Base-by-base conservation (phyloP, 1,140 invertebrate species). In the Cyclina sinensis region DNA sequence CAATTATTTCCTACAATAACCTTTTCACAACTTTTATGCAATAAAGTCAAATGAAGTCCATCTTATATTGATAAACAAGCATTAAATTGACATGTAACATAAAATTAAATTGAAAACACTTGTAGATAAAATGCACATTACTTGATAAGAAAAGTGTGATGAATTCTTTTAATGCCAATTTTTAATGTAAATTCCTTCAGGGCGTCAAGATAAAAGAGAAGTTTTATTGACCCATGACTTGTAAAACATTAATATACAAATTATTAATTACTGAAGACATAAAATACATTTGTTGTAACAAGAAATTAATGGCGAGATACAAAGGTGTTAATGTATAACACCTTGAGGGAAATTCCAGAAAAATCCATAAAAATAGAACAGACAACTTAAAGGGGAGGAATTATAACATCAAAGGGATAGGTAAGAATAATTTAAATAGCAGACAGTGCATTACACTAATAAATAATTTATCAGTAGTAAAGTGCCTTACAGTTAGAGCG, bases 271-370 rank as follows among this genome's bases (percentile, higher is more conserved):
- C 32, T 9, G 21, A 43, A 43, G 37, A 76, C 30, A 76, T 24
- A 46, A 76, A 76, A 76, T 30, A 43, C 73, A 39, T 76, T 76
- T 76, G 39, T 76, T 76, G 73, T 76, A 43, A 76, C 73, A n/a
- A 62, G 57, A 62, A 62, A n/a, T 62, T 27, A 62, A 62, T 62
- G 21, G 57, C 14, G n/a, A 27, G 57, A 62, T 62, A 62, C 1
- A 27, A 62, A 57, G 3, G 7, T 62, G 57, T 62, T 24, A 14
- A 62, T n/a, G n/a, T 62, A 27, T 62, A 27, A 62, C 57, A 62
- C 57, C 57, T 27, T 43, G 1, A 27, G 57, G 57, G 57, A 24
- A 62, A 62, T 62, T 62, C 57, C 57, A 11, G 27, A 14, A 62
- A 24, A 27, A n/a, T 14, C 1, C 57, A 62, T 62, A 62, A 27